Evolutionary conservation across 2,113 vertebrate species (phyloP).

Genomic region (Recurvirostra avosetta): DNA sequence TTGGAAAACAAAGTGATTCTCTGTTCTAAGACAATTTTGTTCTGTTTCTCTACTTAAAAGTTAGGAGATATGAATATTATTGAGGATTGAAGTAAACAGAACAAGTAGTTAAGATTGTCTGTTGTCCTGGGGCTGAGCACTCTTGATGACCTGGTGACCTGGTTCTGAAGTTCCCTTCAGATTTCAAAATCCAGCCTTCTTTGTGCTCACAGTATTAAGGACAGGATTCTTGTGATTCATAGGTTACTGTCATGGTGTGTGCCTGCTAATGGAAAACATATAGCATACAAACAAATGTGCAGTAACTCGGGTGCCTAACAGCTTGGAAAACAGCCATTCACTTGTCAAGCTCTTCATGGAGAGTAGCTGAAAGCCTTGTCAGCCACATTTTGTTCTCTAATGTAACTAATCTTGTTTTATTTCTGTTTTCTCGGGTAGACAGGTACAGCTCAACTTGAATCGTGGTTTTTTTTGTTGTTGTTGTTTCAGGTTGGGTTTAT

Average conservation of each 20-base stretch:
- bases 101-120: not conserved
- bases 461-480: accelerated
- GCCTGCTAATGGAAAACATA: not conserved
- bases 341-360: not conserved
- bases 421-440: not conserved
- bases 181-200: not conserved
- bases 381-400: slow-evolving; percentile 2
- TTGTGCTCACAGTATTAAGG: not conserved
- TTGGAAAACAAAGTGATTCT: not conserved
- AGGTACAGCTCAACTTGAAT: not conserved
- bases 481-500: not conserved
- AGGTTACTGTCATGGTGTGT: not conserved
- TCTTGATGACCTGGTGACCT: not conserved
- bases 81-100: not conserved
- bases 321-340: slow-evolving; percentile 35
- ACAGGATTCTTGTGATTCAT: not conserved
- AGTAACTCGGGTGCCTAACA: not conserved
- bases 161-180: not conserved
- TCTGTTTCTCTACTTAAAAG: not conserved
- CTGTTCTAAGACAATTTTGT: not conserved
- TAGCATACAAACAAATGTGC: not conserved
- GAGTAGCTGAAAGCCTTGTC: not conserved
- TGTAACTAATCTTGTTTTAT: not conserved
- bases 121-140: not conserved
- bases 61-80: not conserved